These are phyloP conservation scores for Enteromius paludinosus DNA, from an alignment of 2,797 vertebrate genomes.

Conservation along the genomic window DNA sequence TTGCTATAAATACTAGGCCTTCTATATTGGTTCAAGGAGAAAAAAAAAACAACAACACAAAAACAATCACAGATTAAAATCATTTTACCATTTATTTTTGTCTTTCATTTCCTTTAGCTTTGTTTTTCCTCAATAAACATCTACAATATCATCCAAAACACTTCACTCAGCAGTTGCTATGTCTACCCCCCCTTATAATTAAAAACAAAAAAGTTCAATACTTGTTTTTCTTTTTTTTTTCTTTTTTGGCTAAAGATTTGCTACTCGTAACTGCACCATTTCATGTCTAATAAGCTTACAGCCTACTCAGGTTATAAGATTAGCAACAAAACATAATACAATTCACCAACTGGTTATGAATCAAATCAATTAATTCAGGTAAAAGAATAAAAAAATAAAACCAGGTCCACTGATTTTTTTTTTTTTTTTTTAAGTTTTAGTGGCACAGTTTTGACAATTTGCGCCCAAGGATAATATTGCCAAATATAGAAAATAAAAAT, in stretches of 20 bases:
- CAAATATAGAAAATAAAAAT: slow-evolving; percentile 30
- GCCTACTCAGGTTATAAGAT: slow-evolving; percentile 23
- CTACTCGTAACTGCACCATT: slow-evolving; percentile 27
- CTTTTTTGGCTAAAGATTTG: slow-evolving; percentile 46
- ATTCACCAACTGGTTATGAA: slow-evolving; percentile 38
- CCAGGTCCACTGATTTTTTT: slow-evolving; percentile 44
- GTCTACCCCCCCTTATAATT: slow-evolving; percentile 38
- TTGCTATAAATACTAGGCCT: background rate
- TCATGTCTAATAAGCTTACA: slow-evolving; percentile 48
- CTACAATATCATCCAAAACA: slow-evolving; percentile 54
- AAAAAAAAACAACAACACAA: background rate
- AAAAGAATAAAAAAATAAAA: slow-evolving; percentile 36
- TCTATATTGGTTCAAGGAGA: background rate
- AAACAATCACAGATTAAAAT: slow-evolving; percentile 31
- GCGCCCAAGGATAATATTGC: slow-evolving; percentile 22
- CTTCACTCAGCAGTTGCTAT: slow-evolving; percentile 42
- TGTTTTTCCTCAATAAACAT: slow-evolving; percentile 31
- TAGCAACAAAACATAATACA: slow-evolving; percentile 19
- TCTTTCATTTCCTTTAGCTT: slow-evolving; percentile 44
- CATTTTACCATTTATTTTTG: slow-evolving; percentile 45
- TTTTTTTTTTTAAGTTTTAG: slow-evolving; percentile 33
- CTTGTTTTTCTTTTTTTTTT: background rate
- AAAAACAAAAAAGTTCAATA: slow-evolving; percentile 38
- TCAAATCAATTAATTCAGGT: slow-evolving; percentile 30
- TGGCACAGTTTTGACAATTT: slow-evolving; percentile 46